Evolutionary conservation across 2,888 invertebrate species (phyloP).

Genomic region (Pharmacophagus antenor): DNA sequence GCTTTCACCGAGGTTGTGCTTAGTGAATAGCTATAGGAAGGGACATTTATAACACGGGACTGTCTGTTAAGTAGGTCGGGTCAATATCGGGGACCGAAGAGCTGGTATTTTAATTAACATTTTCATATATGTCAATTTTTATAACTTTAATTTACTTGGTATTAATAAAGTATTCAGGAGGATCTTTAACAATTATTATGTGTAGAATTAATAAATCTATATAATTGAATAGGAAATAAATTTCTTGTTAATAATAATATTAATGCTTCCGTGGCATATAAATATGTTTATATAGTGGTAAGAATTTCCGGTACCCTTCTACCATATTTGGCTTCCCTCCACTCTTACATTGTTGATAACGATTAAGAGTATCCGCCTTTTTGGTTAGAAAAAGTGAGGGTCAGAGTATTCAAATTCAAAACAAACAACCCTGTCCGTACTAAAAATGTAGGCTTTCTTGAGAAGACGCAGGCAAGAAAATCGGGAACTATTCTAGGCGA

Average conservation of each 20-base stretch:
- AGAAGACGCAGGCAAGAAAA: too few species aligned
- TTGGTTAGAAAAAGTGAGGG: too few species aligned
- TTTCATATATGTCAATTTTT: neutral
- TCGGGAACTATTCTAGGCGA: too few species aligned
- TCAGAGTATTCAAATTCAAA: too few species aligned
- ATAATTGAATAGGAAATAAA: neutral
- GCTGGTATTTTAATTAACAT: slow-evolving; percentile 33
- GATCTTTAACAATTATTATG: neutral
- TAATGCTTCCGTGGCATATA: too few species aligned
- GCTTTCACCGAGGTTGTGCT: slow-evolving; percentile 24
- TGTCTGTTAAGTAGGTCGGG: slow-evolving; percentile 52
- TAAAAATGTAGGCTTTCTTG: too few species aligned
- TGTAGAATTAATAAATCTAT: neutral
- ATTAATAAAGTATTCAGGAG: neutral
- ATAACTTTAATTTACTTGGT: neutral
- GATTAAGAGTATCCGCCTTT: too few species aligned
- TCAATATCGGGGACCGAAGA: slow-evolving; percentile 55
- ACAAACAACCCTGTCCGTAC: too few species aligned
- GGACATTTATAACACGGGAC: slow-evolving; percentile 47
- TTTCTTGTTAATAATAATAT: neutral
- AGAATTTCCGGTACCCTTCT: too few species aligned
- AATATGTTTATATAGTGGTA: too few species aligned
- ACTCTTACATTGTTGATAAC: too few species aligned
- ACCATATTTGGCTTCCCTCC: too few species aligned
- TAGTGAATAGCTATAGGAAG: slow-evolving; percentile 23